These are phyloP conservation scores for Hydrolagus colliei DNA, from an alignment of 2,797 vertebrate species.

Conservation along the genomic window DNA sequence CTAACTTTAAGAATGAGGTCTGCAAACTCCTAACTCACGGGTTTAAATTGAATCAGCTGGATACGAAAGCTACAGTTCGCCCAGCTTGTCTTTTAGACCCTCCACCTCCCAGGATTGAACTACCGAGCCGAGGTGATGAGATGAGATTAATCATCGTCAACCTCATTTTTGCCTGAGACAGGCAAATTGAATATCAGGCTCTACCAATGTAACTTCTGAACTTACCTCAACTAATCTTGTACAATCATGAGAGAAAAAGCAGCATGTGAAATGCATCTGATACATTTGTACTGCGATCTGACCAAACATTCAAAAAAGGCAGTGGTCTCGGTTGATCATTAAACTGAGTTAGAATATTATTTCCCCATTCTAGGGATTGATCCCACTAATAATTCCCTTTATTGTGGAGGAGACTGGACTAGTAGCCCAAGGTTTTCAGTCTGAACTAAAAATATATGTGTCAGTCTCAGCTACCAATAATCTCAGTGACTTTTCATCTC, in stretches of 20 bases:
- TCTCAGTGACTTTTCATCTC: background rate
- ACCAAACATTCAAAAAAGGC: conserved; percentile 13
- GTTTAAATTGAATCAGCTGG: background rate
- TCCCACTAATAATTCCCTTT: conserved; percentile 6
- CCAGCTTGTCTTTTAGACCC: background rate
- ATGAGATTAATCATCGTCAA: background rate
- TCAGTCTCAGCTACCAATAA: background rate
- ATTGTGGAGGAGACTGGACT: conserved; percentile 2
- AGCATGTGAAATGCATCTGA: background rate
- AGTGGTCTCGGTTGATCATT: background rate
- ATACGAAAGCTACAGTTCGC: background rate
- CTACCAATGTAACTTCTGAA: background rate
- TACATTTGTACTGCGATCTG: background rate
- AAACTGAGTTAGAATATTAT: background rate
- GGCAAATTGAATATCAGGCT: background rate
- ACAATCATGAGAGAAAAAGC: background rate
- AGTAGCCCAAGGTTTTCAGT: conserved; percentile 9
- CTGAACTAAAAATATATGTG: background rate
- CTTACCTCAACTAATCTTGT: background rate
- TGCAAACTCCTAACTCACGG: background rate
- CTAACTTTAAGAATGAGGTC: background rate
- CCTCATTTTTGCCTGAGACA: background rate
- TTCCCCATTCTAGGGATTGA: conserved; percentile 1
- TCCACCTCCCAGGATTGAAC: background rate
- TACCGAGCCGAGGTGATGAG: background rate